These are phyloP conservation scores for Lasiurus borealis DNA, from an alignment of 2,113 vertebrate species.

Conservation along the genomic window DNA sequence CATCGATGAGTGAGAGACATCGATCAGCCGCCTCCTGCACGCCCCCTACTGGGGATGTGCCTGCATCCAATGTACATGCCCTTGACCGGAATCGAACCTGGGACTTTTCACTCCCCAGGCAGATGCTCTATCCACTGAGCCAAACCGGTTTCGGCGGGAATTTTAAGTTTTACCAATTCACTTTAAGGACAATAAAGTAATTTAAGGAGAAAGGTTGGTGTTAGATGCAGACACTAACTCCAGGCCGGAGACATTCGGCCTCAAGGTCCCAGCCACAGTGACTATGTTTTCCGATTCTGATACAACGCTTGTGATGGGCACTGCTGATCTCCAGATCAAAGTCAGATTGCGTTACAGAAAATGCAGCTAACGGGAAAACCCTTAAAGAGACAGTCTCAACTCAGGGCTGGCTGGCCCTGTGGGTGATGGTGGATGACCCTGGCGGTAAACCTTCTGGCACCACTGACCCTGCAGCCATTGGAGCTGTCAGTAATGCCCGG, in stretches of 20 bases:
- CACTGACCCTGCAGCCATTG: background rate
- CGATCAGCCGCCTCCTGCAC: too few species aligned
- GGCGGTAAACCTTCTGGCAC: background rate
- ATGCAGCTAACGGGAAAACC: background rate
- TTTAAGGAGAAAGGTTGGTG: background rate
- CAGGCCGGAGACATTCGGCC: background rate
- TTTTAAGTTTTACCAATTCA: background rate
- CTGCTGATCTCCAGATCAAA: background rate
- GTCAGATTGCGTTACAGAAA: background rate
- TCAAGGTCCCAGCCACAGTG: background rate
- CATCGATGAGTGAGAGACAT: too few species aligned
- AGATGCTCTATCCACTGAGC: too few species aligned
- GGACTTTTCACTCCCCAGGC: too few species aligned
- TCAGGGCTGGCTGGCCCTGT: background rate
- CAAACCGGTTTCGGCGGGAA: too few species aligned
- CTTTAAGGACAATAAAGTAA: background rate
- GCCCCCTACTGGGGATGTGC: too few species aligned
- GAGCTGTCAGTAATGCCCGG: rapidly evolving
- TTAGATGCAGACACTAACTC: background rate
- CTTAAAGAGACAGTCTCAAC: background rate
- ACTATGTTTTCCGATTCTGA: background rate
- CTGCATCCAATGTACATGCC: too few species aligned
- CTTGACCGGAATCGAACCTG: too few species aligned
- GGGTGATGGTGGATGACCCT: background rate
- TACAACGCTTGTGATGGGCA: background rate